Evolutionary conservation across 2,113 vertebrate species (phyloP), one percentile per base, ranked within the genome.

Genomic region (Dromas ardeola): DNA sequence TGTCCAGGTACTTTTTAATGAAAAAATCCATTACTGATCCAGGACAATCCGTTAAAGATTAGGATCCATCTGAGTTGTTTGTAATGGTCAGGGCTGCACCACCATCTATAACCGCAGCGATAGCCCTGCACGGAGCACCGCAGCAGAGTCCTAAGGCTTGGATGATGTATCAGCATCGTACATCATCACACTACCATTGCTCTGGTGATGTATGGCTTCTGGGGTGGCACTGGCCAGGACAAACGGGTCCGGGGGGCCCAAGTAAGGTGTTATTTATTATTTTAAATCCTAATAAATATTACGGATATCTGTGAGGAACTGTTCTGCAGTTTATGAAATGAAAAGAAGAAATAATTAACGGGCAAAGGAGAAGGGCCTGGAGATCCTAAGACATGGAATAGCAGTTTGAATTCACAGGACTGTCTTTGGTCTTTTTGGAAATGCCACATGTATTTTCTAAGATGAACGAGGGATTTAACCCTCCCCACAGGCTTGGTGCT

Each of bases 101-200:
- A 11, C 15, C 5, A 0, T 25, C 34, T 30, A 2, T 26, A 42
- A 40, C 12, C 2, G 2, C 58, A 30, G 59, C 5, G 5, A 10
- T 10, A 30, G 52, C 27, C 36, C 42, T 50, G 36, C 36, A 15
- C 4, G 1, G 58, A 45, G 52, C 42, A 7, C 47, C 14, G 27
- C 45, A 8, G 14, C 65, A 3, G n/a, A 30, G 40, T 50, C 63
- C 58, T 15, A 5, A 76, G 0, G 32, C 40, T 43, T 2, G 55
- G 53, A 5, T 71, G 86, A 72, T 45, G 65, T 21, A 22, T 40
- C 30, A 7, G 47, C 66, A 6, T 5, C 2, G 2, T 9, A 14
- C 22, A 14, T 43, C 59, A 25, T 9, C 13, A 1, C 16, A 2
- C 49, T 5, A 15, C 55, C 50, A 16, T 4, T 23, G 71, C 77